Evolutionary conservation across 2,113 vertebrate species (phyloP).

Genomic region (Misgurnus anguillicaudatus): DNA sequence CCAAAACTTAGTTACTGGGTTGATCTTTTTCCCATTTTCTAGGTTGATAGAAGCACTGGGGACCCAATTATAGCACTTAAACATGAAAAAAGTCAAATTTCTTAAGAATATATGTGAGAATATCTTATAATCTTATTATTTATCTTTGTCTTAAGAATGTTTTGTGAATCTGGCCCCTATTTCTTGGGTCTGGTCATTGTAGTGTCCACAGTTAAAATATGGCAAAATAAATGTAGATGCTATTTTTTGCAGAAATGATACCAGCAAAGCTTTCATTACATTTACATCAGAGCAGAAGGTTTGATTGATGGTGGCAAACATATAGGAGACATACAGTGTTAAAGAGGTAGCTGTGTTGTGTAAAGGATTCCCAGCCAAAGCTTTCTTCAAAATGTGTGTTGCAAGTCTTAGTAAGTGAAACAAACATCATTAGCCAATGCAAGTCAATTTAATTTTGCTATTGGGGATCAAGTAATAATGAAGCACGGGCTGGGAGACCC

Average conservation of each 20-base stretch:
- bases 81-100: too few species aligned
- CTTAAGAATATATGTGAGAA: too few species aligned
- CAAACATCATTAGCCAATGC: too few species aligned
- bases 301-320: conserved; percentile 20
- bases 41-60: too few species aligned
- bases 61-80: too few species aligned
- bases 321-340: conserved; percentile 1
- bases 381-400: conserved; percentile 18
- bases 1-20: too few species aligned
- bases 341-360: conserved; percentile 35
- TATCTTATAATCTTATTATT: too few species aligned
- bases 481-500: conserved; percentile 41
- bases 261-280: not conserved
- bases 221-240: conserved; percentile 60
- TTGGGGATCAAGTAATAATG: not conserved
- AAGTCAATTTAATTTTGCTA: too few species aligned
- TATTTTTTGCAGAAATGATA: conserved; percentile 63
- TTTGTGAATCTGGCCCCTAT: not conserved
- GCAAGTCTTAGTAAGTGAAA: too few species aligned
- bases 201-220: conserved; percentile 72
- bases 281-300: not conserved
- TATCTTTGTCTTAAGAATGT: too few species aligned
- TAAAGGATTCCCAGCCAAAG: conserved; percentile 62
- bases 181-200: not conserved
- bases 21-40: too few species aligned